Percentiles rank a stretch among this genome's conserved stretches.
Evolutionary conservation across 2,113 vertebrate species (phyloP).

Genomic region (Sardina pilchardus): DNA sequence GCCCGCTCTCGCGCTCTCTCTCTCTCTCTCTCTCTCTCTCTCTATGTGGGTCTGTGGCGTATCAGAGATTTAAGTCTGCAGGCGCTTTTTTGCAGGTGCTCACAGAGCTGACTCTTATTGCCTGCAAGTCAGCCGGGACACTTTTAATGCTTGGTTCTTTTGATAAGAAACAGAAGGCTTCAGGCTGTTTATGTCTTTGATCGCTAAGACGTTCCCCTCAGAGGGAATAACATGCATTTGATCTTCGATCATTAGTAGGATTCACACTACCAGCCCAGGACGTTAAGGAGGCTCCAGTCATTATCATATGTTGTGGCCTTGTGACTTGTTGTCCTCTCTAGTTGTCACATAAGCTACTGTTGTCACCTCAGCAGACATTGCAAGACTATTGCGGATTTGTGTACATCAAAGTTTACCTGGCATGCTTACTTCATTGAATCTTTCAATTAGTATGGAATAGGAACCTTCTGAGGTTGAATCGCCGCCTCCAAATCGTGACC

Average conservation of each 20-base stretch:
- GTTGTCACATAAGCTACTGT: not conserved
- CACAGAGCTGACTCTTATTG: not conserved
- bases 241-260: not conserved
- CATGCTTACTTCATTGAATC: not conserved
- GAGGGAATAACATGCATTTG: not conserved
- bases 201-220: not conserved
- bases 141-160: not conserved
- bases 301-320: too few relatives aligned
- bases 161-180: not conserved
- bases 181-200: slow-evolving; percentile 2
- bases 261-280: not conserved
- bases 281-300: not conserved
- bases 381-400: not conserved
- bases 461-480: not conserved
- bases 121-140: not conserved
- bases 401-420: not conserved
- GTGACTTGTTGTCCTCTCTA: not conserved
- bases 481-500: not conserved
- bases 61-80: not conserved
- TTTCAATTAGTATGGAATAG: not conserved
- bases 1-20: not conserved
- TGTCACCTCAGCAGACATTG: not conserved
- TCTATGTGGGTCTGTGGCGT: not conserved
- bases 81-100: not conserved
- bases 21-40: not conserved